Conservation (phyloP, 2,113 vertebrate genomes). For the Lethenteron reissneri region DNA sequence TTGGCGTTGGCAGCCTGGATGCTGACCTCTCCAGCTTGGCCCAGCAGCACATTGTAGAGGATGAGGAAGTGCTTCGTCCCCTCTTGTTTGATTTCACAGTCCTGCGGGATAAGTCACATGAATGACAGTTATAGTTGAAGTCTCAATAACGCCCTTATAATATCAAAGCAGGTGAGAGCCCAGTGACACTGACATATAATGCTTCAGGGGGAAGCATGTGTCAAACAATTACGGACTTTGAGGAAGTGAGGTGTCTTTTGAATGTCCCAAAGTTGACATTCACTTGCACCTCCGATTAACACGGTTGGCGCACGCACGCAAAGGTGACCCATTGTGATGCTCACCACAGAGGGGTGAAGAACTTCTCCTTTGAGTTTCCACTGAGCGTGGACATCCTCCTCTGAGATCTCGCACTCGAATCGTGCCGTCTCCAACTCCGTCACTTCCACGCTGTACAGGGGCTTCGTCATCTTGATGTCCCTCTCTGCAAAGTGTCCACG, state of each 20-base stretch:
- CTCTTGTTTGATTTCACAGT: slow-evolving; percentile 82
- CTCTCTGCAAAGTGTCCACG: slow-evolving; percentile 30
- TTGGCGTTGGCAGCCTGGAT: slow-evolving; percentile 86
- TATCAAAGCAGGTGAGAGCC: too few relatives aligned
- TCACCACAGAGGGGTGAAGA: slow-evolving; percentile 56
- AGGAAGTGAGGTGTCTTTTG: too few relatives aligned
- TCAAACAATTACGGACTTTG: too few relatives aligned
- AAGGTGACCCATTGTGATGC: slow-evolving; percentile 11
- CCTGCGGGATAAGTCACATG: slow-evolving; percentile 25
- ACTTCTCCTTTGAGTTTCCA: slow-evolving; percentile 84
- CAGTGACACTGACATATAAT: too few relatives aligned
- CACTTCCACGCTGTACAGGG: slow-evolving; percentile 74
- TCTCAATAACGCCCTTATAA: too few relatives aligned
- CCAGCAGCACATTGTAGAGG: slow-evolving; percentile 54
- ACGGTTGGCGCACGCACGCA: too few relatives aligned
- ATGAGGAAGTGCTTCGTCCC: slow-evolving; percentile 51
- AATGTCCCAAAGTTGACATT: too few relatives aligned
- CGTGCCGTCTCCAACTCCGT: slow-evolving; percentile 72
- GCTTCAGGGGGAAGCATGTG: too few relatives aligned
- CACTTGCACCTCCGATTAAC: too few relatives aligned
- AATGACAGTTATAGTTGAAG: background rate
- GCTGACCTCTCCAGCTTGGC: slow-evolving; percentile 63
- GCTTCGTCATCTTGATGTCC: slow-evolving; percentile 68
- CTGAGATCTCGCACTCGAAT: slow-evolving; percentile 86
- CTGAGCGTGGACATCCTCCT: slow-evolving; percentile 53